These are phyloP conservation scores for Hycleus cichorii DNA, from an alignment of 1,140 invertebrate genomes.

Conservation along the genomic window DNA sequence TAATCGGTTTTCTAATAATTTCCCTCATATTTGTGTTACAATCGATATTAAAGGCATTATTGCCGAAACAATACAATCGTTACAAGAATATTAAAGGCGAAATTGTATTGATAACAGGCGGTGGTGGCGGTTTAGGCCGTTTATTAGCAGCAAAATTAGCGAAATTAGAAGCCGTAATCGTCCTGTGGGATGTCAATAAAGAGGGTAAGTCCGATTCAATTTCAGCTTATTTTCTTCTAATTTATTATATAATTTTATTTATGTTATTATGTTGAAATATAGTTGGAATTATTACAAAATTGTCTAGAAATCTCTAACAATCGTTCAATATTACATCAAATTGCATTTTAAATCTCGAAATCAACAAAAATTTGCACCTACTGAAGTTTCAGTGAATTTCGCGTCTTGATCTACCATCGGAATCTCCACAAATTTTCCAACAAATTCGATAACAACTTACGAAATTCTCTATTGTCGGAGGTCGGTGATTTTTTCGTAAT, in stretches of 20 bases:
- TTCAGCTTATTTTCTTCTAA: neutral
- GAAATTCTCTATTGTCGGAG: no score
- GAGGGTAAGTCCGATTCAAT: slow-evolving; percentile 48
- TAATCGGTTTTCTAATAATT: slow-evolving; percentile 54
- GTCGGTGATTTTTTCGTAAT: no score
- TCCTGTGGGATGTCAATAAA: slow-evolving; percentile 89
- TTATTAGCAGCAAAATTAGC: slow-evolving; percentile 74
- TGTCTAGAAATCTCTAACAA: neutral
- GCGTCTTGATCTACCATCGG: no score
- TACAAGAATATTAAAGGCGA: slow-evolving; percentile 60
- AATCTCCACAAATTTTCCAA: no score
- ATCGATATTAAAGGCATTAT: slow-evolving; percentile 36
- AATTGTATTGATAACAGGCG: slow-evolving; percentile 80
- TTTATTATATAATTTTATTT: neutral
- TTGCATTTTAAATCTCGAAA: neutral
- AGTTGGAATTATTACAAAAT: neutral
- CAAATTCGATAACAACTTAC: no score
- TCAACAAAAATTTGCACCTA: no score
- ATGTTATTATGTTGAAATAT: neutral
- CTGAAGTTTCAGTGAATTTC: no score
- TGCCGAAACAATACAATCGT: slow-evolving; percentile 43
- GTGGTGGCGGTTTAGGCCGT: slow-evolving; percentile 81
- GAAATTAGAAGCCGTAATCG: slow-evolving; percentile 66
- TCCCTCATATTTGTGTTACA: slow-evolving; percentile 44
- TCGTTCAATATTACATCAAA: neutral